A percentile compares a stretch with the other conserved stretches of the same genome.
Evolutionary conservation across 2,888 invertebrate genomes (phyloP).

Genomic region (Zhengitettix transpicula): DNA sequence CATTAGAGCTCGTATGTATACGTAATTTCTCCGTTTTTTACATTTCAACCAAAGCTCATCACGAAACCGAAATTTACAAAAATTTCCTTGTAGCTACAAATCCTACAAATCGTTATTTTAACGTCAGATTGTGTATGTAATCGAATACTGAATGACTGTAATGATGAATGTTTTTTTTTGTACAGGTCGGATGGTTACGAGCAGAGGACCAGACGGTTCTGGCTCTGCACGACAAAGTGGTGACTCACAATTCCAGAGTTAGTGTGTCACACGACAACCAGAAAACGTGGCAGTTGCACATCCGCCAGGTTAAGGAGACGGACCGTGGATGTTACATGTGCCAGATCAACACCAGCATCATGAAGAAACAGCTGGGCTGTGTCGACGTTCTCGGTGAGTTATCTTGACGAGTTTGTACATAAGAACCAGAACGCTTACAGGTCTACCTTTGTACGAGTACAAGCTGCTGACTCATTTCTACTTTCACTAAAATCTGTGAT

Average conservation of each 20-base stretch:
- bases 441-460: too few relatives aligned
- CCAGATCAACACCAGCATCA: constrained; percentile 74
- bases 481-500: too few relatives aligned
- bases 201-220: constrained; percentile 83
- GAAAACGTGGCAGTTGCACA: constrained; percentile 72
- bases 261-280: constrained; percentile 62
- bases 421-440: too few relatives aligned
- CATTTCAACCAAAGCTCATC: too few relatives aligned
- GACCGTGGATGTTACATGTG: constrained; percentile 86
- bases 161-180: constrained; percentile 19
- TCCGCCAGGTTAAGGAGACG: constrained; percentile 61
- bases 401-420: constrained; percentile 43
- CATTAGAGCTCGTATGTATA: too few relatives aligned
- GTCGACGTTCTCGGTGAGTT: constrained; percentile 71
- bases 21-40: too few relatives aligned
- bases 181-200: constrained; percentile 75
- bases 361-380: constrained; percentile 78
- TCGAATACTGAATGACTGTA: too few relatives aligned
- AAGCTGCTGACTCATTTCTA: too few relatives aligned
- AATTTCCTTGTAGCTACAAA: too few relatives aligned
- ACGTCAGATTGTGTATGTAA: too few relatives aligned
- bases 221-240: constrained; percentile 67
- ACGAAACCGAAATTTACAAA: too few relatives aligned
- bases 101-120: too few relatives aligned
- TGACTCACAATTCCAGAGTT: constrained; percentile 69